Evolutionary conservation across 2,113 vertebrate species (phyloP).

Genomic region (Nipponia nippon): DNA sequence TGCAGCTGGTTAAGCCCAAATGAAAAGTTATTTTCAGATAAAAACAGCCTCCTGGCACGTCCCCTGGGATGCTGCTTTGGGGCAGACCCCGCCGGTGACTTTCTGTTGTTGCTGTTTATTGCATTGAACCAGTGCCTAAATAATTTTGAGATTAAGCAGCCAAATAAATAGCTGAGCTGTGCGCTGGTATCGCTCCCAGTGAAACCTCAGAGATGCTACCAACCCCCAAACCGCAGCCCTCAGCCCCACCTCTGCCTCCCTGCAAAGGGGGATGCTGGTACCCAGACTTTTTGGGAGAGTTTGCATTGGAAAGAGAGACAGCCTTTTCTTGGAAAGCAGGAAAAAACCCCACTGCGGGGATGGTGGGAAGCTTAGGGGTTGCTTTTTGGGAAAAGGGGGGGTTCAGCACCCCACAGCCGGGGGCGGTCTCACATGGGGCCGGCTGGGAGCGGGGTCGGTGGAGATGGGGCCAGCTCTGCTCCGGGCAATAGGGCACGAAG

Average conservation of each 20-base stretch:
- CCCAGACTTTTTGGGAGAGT: not conserved
- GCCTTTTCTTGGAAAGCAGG: not conserved
- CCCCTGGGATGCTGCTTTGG: not conserved
- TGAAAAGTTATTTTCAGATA: not conserved
- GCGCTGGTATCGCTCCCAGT: not conserved
- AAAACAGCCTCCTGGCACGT: not conserved
- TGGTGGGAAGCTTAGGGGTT: not conserved
- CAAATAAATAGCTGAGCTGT: not conserved
- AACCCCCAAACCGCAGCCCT: not conserved
- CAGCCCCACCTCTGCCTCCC: not conserved
- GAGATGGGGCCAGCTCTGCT: not conserved
- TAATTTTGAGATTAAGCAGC: not conserved
- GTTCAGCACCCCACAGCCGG: accelerated
- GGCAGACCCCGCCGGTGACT: not conserved
- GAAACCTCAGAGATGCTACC: not conserved
- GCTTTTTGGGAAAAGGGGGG: not conserved
- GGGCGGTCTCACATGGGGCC: not conserved
- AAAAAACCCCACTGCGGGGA: not conserved
- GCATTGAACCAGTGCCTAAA: not conserved
- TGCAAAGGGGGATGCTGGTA: not conserved
- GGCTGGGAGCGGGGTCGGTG: not conserved
- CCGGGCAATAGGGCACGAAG: accelerated
- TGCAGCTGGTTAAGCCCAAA: not conserved
- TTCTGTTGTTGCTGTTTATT: not conserved
- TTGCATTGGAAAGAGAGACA: not conserved